These are phyloP conservation scores for Anser brachyrhynchus DNA, from an alignment of 2,113 vertebrate species.

Conservation along the genomic window DNA sequence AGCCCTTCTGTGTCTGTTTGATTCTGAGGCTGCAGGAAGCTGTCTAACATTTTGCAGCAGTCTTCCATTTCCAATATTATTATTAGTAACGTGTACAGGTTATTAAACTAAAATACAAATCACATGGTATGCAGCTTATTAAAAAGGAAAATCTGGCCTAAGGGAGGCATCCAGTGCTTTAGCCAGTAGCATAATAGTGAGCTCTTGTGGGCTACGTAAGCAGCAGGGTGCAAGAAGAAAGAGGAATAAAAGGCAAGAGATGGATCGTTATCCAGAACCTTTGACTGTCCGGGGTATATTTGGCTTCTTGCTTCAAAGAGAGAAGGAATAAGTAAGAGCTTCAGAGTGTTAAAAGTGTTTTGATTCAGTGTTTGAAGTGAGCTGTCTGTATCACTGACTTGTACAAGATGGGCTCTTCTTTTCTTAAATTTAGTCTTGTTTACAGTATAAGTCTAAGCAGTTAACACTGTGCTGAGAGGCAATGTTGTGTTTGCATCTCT, in stretches of 20 bases:
- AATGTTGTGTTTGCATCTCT: background rate
- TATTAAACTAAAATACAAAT: background rate
- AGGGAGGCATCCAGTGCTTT: background rate
- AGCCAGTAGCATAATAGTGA: background rate
- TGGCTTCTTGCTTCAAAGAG: background rate
- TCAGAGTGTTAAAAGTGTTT: background rate
- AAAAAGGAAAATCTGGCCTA: background rate
- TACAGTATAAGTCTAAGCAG: background rate
- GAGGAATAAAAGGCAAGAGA: background rate
- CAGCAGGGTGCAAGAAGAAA: background rate
- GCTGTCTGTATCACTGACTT: background rate
- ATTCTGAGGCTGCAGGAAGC: background rate
- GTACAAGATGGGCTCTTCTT: background rate
- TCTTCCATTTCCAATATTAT: background rate
- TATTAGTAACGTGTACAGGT: background rate
- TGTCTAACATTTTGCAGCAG: background rate
- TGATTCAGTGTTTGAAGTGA: background rate
- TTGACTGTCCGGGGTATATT: background rate
- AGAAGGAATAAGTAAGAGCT: background rate
- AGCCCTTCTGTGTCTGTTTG: background rate
- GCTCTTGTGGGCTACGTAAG: background rate
- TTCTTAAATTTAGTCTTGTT: background rate
- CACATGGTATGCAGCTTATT: background rate
- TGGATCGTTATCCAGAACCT: background rate
- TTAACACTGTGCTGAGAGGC: background rate